phyloP scores from a whole-genome alignment of 1,140 invertebrate genomes.

The Danaus melanippus region DNA sequence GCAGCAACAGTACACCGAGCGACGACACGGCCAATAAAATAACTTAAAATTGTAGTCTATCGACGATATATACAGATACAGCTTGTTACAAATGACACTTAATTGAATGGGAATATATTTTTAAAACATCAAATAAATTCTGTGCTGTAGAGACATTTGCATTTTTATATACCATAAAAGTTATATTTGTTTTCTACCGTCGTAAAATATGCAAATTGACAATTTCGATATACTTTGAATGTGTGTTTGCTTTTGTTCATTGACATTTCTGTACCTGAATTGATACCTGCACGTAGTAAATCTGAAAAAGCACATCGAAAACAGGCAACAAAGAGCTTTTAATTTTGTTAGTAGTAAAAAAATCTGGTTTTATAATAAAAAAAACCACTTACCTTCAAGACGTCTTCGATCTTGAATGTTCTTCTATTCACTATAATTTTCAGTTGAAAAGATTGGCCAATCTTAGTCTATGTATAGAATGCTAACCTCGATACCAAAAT shows the following conservation, averaged over 20 bases:
- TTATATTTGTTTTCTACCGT: conserved; percentile 11
- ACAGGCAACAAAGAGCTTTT: conserved; percentile 41
- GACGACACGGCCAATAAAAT: too few species aligned
- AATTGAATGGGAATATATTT: too few species aligned
- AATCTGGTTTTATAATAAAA: conserved; percentile 22
- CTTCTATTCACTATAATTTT: conserved; percentile 32
- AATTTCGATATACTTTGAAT: conserved; percentile 13
- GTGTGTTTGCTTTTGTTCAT: neutral
- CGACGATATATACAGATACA: too few species aligned
- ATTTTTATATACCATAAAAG: conserved; percentile 23
- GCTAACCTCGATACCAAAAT: conserved; percentile 43
- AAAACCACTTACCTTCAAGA: conserved; percentile 47
- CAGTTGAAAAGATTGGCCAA: conserved; percentile 57
- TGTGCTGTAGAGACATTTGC: conserved; percentile 13
- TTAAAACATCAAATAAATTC: conserved; percentile 12
- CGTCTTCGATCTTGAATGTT: conserved; percentile 35
- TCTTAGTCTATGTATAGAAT: conserved; percentile 41
- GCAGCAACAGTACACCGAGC: too few species aligned
- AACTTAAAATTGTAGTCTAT: too few species aligned
- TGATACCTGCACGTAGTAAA: conserved; percentile 63
- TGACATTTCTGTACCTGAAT: conserved; percentile 27
- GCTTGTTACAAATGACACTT: too few species aligned
- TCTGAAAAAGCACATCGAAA: conserved; percentile 62
- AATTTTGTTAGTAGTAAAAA: conserved; percentile 40
- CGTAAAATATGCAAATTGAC: too few species aligned